Evolutionary conservation across 2,113 vertebrate genomes (phyloP).

Genomic region (Anoplopoma fimbria): DNA sequence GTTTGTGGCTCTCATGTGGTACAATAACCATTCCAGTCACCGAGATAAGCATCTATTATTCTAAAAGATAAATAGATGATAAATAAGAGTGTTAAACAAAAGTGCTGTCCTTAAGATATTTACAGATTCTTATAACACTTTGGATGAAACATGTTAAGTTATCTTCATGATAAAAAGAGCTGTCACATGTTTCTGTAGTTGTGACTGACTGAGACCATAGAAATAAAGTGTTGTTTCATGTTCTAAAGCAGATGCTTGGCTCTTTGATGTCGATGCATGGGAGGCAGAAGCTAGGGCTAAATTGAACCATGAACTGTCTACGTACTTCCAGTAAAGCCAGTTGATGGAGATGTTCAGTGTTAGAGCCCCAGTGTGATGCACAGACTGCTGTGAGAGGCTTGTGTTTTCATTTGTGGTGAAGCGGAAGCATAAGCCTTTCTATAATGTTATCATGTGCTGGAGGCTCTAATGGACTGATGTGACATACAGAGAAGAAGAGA

Average conservation of each 20-base stretch:
- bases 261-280: not conserved
- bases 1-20: not conserved
- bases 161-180: not conserved
- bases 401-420: slow-evolving; percentile 6
- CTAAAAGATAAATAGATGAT: not conserved
- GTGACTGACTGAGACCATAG: not conserved
- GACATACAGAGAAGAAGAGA: not conserved
- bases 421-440: not conserved
- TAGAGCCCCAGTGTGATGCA: not conserved
- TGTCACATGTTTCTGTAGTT: not conserved
- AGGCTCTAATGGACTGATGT: not conserved
- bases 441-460: slow-evolving; percentile 12
- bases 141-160: not conserved
- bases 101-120: not conserved
- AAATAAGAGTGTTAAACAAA: not conserved
- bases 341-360: not conserved
- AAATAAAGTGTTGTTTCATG: not conserved
- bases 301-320: not conserved
- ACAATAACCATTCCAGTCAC: not conserved
- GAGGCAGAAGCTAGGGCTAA: not conserved
- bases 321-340: slow-evolving; percentile 10
- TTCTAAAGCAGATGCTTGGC: not conserved
- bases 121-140: not conserved
- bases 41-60: not conserved
- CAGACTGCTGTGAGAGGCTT: not conserved